These are phyloP conservation scores for Solea solea DNA, from an alignment of 2,113 vertebrate genomes.

Conservation along the genomic window DNA sequence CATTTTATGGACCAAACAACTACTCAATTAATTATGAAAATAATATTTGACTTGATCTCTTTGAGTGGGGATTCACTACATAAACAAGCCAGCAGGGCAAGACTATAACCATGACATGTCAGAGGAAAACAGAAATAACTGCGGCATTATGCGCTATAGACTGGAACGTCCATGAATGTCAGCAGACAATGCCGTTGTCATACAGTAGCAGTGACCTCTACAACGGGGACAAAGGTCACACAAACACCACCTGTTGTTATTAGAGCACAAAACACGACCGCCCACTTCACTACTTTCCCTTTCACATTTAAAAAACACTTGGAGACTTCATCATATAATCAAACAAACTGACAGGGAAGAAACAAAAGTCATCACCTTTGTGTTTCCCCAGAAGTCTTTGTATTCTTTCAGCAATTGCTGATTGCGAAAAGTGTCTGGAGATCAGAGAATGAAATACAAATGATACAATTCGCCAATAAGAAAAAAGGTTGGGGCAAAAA, in stretches of 20 bases:
- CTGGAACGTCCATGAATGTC: slow-evolving; percentile 30
- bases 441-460: background rate
- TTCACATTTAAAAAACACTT: fast-evolving
- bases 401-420: slow-evolving; percentile 94
- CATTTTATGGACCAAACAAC: too few relatives aligned
- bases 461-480: background rate
- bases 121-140: slow-evolving; percentile 26
- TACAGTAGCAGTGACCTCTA: slow-evolving; percentile 38
- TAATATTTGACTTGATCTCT: background rate
- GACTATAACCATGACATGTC: slow-evolving; percentile 38
- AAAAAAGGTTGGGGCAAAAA: background rate
- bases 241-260: slow-evolving; percentile 4
- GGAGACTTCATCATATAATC: background rate
- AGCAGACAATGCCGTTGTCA: slow-evolving; percentile 36
- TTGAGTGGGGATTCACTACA: background rate
- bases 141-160: slow-evolving; percentile 27
- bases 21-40: too few relatives aligned
- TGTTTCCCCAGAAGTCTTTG: slow-evolving; percentile 95
- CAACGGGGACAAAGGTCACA: slow-evolving; percentile 38
- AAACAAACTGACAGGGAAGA: background rate
- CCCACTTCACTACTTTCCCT: background rate
- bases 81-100: slow-evolving; percentile 26
- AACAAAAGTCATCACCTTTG: slow-evolving; percentile 86
- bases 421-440: slow-evolving; percentile 91
- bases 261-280: background rate